These are phyloP conservation scores for Pachydiplax longipennis DNA, from an alignment of 2,888 invertebrate species.

Conservation along the genomic window DNA sequence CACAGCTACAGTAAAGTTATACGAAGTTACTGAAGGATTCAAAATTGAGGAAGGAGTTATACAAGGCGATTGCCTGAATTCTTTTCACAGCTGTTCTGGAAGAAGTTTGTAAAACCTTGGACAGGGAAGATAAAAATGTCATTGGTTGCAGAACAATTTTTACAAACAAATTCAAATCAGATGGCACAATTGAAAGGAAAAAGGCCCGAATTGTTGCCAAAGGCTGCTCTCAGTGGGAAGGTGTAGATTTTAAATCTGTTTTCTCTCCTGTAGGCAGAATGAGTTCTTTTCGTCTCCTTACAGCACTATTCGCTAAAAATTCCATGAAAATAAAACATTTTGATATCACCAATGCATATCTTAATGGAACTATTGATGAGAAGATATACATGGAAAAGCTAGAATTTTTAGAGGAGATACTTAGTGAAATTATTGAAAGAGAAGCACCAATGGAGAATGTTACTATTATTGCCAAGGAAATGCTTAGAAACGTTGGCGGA, in stretches of 20 bases:
- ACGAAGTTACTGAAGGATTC: too few species aligned
- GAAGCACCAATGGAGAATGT: too few species aligned
- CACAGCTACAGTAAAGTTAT: too few species aligned
- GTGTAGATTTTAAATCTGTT: not conserved
- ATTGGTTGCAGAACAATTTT: not conserved
- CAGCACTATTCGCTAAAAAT: not conserved
- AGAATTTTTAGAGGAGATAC: too few species aligned
- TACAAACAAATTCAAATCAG: not conserved
- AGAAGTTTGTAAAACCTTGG: too few species aligned
- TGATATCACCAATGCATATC: not conserved
- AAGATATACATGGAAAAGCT: too few species aligned
- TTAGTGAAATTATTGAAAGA: too few species aligned
- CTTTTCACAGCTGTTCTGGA: too few species aligned
- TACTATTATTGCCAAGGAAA: not conserved
- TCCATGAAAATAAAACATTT: not conserved
- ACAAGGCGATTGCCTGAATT: too few species aligned
- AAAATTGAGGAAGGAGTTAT: too few species aligned
- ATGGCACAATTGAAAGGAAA: not conserved
- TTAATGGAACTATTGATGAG: not conserved
- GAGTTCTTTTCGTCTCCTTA: not conserved
- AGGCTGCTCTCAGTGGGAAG: not conserved
- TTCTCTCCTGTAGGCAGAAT: not conserved
- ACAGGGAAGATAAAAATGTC: not conserved
- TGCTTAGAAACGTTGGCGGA: not conserved
- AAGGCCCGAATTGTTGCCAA: not conserved